Percentiles rank a stretch among this genome's conserved stretches.
These are phyloP conservation scores for Coregonus clupeaformis DNA, from an alignment of 2,113 vertebrate genomes.

Conservation along the genomic window DNA sequence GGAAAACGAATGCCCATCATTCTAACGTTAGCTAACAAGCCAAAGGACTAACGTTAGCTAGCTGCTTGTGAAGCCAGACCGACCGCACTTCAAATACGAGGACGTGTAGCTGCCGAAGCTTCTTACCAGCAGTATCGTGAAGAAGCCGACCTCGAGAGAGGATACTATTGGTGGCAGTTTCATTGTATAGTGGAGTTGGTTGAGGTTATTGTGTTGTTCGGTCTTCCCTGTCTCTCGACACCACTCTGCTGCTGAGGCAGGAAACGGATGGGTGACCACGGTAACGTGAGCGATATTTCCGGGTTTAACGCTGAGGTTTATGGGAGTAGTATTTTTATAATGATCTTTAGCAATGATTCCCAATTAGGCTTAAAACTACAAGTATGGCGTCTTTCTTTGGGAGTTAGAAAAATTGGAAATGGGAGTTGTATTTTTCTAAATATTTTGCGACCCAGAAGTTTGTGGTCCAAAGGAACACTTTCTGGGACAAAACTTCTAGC, in stretches of 20 bases:
- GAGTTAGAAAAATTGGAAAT: background rate
- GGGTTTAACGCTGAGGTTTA: background rate
- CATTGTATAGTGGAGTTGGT: conserved; percentile 72
- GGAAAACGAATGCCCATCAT: too few species aligned
- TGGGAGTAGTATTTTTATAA: conserved; percentile 63
- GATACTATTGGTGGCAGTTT: conserved; percentile 69
- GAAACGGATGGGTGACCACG: conserved; percentile 73
- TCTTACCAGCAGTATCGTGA: conserved; percentile 75
- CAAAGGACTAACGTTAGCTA: too few species aligned
- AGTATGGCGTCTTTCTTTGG: conserved; percentile 39
- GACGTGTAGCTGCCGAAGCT: background rate
- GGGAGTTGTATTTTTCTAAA: conserved; percentile 67
- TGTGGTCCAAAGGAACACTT: conserved; percentile 53
- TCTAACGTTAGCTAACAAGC: too few species aligned
- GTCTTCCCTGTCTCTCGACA: conserved; percentile 69
- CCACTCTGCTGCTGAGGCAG: conserved; percentile 70
- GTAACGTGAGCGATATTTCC: conserved; percentile 61
- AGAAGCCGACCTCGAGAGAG: conserved; percentile 60
- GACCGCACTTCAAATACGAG: background rate
- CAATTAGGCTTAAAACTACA: conserved; percentile 37
- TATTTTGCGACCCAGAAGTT: conserved; percentile 40
- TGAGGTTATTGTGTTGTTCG: conserved; percentile 60
- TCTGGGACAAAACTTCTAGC: conserved; percentile 60
- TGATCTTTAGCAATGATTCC: accelerated
- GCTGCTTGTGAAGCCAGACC: background rate